These are phyloP conservation scores for Epiblema foenella DNA, from an alignment of 2,888 invertebrate species.

Conservation along the genomic window DNA sequence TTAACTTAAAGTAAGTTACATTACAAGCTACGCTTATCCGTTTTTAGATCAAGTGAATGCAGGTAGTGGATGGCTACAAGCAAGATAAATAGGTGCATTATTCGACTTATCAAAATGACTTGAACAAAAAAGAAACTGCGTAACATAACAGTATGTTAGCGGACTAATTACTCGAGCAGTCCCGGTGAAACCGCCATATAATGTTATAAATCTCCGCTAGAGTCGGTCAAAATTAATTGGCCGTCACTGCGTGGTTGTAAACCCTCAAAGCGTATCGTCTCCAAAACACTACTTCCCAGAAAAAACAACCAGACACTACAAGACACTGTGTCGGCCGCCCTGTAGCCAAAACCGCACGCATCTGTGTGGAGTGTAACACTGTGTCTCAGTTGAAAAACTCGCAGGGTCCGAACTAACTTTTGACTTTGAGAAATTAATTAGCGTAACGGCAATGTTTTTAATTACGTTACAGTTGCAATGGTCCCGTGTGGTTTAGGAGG, in stretches of 20 bases:
- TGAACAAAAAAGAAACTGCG: slow-evolving; percentile 33
- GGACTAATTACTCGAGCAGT: slow-evolving; percentile 59
- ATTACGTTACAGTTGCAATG: slow-evolving; percentile 58
- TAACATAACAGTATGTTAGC: slow-evolving; percentile 43
- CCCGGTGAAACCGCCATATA: slow-evolving; percentile 50
- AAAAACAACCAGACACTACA: slow-evolving; percentile 30
- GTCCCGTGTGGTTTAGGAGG: slow-evolving; percentile 37
- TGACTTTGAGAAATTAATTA: slow-evolving; percentile 82
- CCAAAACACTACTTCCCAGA: slow-evolving; percentile 53
- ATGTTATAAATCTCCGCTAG: slow-evolving; percentile 62
- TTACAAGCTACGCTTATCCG: not conserved
- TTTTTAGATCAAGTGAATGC: not conserved
- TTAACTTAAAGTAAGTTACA: not conserved
- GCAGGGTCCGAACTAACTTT: slow-evolving; percentile 56
- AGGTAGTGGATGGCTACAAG: not conserved
- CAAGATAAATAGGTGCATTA: slow-evolving; percentile 12
- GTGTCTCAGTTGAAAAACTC: slow-evolving; percentile 56
- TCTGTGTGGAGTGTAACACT: slow-evolving; percentile 37
- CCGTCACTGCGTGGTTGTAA: slow-evolving; percentile 65
- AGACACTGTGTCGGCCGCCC: slow-evolving; percentile 48
- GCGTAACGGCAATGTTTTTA: slow-evolving; percentile 77
- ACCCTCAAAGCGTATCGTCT: slow-evolving; percentile 69
- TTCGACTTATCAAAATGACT: slow-evolving; percentile 13
- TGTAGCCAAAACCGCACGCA: slow-evolving; percentile 20
- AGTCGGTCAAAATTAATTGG: slow-evolving; percentile 71